Conservation (phyloP, 2,797 vertebrate species). For the Synanceia verrucosa region DNA sequence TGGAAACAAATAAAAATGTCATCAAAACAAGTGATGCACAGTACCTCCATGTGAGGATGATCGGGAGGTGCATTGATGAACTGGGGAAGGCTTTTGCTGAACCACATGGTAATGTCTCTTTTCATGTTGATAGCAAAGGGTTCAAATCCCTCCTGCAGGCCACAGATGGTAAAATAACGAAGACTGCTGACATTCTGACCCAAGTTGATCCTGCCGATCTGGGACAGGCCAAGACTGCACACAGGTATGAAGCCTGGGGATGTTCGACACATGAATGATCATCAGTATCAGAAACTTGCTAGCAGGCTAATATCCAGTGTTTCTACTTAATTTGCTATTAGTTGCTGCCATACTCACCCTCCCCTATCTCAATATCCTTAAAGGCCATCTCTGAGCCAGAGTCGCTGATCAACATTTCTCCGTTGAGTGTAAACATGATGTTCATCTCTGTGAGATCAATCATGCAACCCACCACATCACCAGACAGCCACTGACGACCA, state of each 20-base stretch:
- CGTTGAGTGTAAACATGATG: slow-evolving; percentile 96
- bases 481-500: slow-evolving; percentile 90
- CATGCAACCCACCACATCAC: slow-evolving; percentile 95
- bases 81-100: slow-evolving; percentile 96
- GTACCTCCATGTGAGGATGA: slow-evolving; percentile 92
- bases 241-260: slow-evolving; percentile 91
- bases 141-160: slow-evolving; percentile 95
- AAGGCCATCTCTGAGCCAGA: slow-evolving; percentile 94
- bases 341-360: slow-evolving; percentile 78
- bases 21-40: not conserved
- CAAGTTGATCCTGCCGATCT: slow-evolving; percentile 91
- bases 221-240: slow-evolving; percentile 91
- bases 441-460: slow-evolving; percentile 91
- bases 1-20: not conserved
- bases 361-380: slow-evolving; percentile 91
- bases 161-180: slow-evolving; percentile 93
- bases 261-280: slow-evolving; percentile 17
- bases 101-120: slow-evolving; percentile 94
- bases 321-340: not conserved
- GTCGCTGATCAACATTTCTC: slow-evolving; percentile 94
- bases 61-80: slow-evolving; percentile 85
- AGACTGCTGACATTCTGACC: slow-evolving; percentile 95
- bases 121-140: slow-evolving; percentile 97
- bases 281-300: slow-evolving; percentile 8
- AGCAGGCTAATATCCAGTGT: too few species aligned